Evolutionary conservation across 2,113 vertebrate species (phyloP), one percentile per base, ranked within the genome.

Genomic region (Phalacrocorax aristotelis): DNA sequence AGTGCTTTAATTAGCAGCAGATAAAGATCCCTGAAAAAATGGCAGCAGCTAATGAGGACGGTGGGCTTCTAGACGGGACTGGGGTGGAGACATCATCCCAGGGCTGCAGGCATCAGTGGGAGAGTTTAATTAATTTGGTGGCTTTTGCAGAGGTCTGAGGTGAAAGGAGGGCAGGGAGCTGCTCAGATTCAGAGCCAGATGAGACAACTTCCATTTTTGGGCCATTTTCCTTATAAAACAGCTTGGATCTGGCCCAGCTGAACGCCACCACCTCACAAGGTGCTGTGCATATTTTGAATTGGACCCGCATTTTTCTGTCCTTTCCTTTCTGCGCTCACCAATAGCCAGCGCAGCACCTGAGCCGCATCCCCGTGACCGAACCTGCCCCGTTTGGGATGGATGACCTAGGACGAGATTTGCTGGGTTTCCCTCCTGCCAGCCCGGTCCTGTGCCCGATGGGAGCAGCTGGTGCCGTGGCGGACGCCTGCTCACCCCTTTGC

Each of bases 371-470:
- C 65, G 49, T 1, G 27, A 14, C 61, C 5, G 9, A 29, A 10
- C 18, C 68, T 68, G 36, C 69, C 65, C 26, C 2, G 1, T 4
- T 26, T 15, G 12, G 13, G 44, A 2, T 23, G 40, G 32, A 4
- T 2, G 32, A 29, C 13, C 54, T 1, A 11, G 54, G 48, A 62
- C 2, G 11, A 23, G 29, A 13, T 40, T 40, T 30, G 17, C 10
- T 23, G 60, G 12, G 7, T 38, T 75, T 38, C 38, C 57, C 38
- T 78, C 2, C 64, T 42, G 36, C 78, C 78, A 52, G 44, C 30
- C 21, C 30, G 11, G 57, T 15, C 12, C 2, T 0, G 3, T 2
- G 9, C 14, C n/a, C 0, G 2, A 19, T 0, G 13, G 60, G 40
- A 58, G 51, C 36, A 19, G 36, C 6, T 0, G 2, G 20, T n/a